These are phyloP conservation scores for Lordiphosa collinella DNA, from an alignment of 1,140 invertebrate species.

Conservation along the genomic window DNA sequence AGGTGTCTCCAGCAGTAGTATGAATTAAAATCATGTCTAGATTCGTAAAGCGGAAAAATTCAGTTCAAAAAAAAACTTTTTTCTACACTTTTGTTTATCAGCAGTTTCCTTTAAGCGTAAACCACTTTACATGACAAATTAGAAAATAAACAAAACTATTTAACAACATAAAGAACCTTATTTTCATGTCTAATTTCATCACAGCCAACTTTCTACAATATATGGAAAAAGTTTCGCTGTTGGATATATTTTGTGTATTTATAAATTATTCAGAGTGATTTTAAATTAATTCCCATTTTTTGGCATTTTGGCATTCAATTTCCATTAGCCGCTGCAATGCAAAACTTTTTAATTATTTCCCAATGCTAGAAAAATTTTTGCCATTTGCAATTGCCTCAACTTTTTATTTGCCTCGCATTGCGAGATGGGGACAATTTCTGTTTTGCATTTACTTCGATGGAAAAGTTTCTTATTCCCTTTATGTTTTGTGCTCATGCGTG, in stretches of 20 bases:
- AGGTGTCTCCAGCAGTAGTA: too few relatives aligned
- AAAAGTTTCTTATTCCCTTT: slow-evolving; percentile 30
- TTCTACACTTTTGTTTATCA: too few relatives aligned
- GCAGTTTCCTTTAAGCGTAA: too few relatives aligned
- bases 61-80: too few relatives aligned
- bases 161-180: too few relatives aligned
- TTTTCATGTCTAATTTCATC: too few relatives aligned
- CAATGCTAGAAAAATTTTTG: slow-evolving; percentile 44
- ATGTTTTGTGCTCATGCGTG: slow-evolving; percentile 45
- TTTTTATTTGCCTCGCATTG: slow-evolving; percentile 36
- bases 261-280: slow-evolving; percentile 48
- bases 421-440: slow-evolving; percentile 25
- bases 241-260: slow-evolving; percentile 23
- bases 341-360: slow-evolving; percentile 76
- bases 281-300: slow-evolving; percentile 32
- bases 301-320: slow-evolving; percentile 54
- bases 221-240: not conserved
- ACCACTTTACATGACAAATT: too few relatives aligned
- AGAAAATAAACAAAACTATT: too few relatives aligned
- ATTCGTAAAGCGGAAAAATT: too few relatives aligned
- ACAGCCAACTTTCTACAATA: too few relatives aligned
- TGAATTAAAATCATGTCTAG: too few relatives aligned
- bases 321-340: slow-evolving; percentile 49
- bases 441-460: slow-evolving; percentile 38
- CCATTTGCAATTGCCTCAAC: not conserved